A percentile compares a stretch with the other conserved stretches of the same genome.
Conservation (phyloP, 2,888 invertebrate genomes). For the Acronicta alni region DNA sequence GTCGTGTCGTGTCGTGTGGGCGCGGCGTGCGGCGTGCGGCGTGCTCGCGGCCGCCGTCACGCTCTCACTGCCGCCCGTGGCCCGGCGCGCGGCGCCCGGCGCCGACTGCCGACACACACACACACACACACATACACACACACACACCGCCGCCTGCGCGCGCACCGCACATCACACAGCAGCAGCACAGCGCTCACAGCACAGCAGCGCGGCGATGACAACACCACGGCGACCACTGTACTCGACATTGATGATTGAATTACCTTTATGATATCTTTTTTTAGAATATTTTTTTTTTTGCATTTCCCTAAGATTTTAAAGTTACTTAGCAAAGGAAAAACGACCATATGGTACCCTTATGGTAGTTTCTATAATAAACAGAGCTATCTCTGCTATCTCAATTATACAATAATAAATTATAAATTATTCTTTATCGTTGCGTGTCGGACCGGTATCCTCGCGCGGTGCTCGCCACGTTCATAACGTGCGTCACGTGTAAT, state of each 20-base stretch:
- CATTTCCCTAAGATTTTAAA: too few species aligned
- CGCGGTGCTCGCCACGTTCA: background rate
- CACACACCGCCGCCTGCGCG: background rate
- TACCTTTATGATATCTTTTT: too few species aligned
- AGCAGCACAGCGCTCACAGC: background rate
- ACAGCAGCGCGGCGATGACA: background rate
- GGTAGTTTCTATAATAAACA: background rate
- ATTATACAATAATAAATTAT: background rate
- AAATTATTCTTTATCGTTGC: background rate
- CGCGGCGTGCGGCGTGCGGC: background rate
- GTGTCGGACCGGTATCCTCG: background rate
- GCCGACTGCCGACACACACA: background rate
- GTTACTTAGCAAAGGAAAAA: too few species aligned
- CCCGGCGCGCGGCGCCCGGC: too few species aligned
- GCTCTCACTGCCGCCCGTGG: background rate
- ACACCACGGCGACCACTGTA: background rate
- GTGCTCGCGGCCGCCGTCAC: background rate
- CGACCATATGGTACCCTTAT: too few species aligned
- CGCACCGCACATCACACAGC: background rate
- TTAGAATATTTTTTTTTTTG: too few species aligned
- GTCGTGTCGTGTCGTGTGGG: background rate
- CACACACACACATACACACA: background rate
- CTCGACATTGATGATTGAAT: background rate
- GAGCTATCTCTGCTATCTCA: background rate
- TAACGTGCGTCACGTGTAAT: slow-evolving; percentile 3